A percentile compares a stretch with the other conserved stretches of the same genome.
These are phyloP conservation scores for Puffinus mauretanicus DNA, from an alignment of 2,113 vertebrate species.

Conservation along the genomic window DNA sequence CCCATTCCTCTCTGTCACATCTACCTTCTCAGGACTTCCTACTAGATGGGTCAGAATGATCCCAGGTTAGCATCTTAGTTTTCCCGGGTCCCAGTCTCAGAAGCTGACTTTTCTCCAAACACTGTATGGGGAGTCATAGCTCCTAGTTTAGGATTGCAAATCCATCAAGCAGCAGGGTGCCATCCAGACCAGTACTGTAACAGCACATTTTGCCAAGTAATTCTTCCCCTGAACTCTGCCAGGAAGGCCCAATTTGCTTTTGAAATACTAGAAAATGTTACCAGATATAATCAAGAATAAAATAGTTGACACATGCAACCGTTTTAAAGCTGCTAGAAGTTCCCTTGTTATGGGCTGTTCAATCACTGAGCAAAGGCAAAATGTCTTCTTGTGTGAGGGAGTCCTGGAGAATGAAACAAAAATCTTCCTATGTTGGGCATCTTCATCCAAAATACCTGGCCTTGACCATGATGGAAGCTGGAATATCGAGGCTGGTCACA, in stretches of 20 bases:
- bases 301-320: not conserved
- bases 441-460: not conserved
- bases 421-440: fast-evolving
- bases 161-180: not conserved
- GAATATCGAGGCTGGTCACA: not conserved
- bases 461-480: not conserved
- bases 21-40: not conserved
- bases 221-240: not conserved
- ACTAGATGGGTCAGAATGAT: not conserved
- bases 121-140: too few species aligned
- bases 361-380: not conserved
- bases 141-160: not conserved
- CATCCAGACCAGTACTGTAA: not conserved
- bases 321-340: not conserved
- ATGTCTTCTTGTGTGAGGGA: not conserved
- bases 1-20: not conserved
- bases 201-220: not conserved
- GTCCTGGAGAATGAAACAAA: not conserved
- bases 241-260: not conserved
- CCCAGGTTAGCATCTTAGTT: not conserved
- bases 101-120: not conserved
- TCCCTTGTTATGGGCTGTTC: not conserved
- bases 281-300: not conserved
- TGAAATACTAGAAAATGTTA: not conserved
- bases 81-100: not conserved